Percentiles rank a stretch among this genome's conserved stretches.
phyloP scores from a whole-genome alignment of 1,140 invertebrate genomes.

The Asobara japonica region DNA sequence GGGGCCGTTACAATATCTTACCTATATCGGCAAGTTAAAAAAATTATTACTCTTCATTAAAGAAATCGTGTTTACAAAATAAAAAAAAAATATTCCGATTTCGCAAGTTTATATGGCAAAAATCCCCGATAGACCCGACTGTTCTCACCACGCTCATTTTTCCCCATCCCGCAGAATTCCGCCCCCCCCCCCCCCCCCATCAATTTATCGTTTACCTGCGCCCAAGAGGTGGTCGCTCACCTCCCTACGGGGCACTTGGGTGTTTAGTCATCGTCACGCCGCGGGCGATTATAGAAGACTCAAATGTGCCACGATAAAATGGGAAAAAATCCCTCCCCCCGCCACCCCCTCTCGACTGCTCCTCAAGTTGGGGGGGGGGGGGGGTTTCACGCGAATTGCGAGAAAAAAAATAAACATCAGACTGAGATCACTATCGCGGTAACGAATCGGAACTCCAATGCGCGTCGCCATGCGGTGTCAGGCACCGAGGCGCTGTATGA shows the following conservation, averaged over 20 bases:
- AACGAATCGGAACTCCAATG: slow-evolving; percentile 11
- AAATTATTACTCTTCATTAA: too few relatives aligned
- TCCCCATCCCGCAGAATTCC: too few relatives aligned
- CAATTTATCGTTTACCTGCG: not conserved
- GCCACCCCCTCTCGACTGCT: too few relatives aligned
- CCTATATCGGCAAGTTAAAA: too few relatives aligned
- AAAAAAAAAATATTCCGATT: too few relatives aligned
- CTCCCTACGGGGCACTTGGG: not conserved
- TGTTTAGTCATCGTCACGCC: slow-evolving; percentile 30
- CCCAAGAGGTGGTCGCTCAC: not conserved
- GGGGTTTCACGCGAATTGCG: not conserved
- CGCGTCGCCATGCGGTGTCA: slow-evolving; percentile 6
- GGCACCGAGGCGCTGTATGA: slow-evolving; percentile 16
- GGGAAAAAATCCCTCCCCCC: too few relatives aligned
- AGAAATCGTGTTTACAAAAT: too few relatives aligned
- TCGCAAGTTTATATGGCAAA: too few relatives aligned
- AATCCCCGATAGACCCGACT: not conserved
- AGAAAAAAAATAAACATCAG: slow-evolving; percentile 1
- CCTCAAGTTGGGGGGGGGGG: not conserved
- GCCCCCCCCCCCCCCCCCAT: too few relatives aligned
- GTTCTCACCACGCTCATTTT: not conserved
- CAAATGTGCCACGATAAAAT: slow-evolving; percentile 19
- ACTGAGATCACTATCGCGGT: slow-evolving; percentile 24
- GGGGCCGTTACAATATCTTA: too few relatives aligned
- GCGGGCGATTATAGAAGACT: slow-evolving; percentile 16